Evolutionary conservation across 2,113 vertebrate genomes (phyloP).

Genomic region (Apus apus): DNA sequence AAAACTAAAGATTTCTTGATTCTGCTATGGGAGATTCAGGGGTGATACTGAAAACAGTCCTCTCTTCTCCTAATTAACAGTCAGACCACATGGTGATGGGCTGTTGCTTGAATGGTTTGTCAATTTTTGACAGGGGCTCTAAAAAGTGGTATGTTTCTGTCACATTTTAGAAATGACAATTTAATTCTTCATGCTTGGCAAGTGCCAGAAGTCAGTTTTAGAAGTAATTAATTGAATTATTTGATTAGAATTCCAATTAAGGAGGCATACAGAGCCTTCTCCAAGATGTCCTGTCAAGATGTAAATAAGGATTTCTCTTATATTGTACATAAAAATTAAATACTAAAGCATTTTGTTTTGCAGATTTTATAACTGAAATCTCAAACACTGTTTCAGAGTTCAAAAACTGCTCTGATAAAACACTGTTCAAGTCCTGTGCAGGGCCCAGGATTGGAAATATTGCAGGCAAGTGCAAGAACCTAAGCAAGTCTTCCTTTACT

Average conservation of each 20-base stretch:
- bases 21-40: neutral
- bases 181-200: constrained; percentile 1
- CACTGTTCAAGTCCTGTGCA: neutral
- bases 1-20: neutral
- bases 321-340: neutral
- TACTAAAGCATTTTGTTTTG: neutral
- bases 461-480: neutral
- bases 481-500: neutral
- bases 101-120: neutral
- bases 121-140: neutral
- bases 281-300: neutral
- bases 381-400: neutral
- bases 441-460: neutral
- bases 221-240: constrained; percentile 2
- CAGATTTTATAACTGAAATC: neutral
- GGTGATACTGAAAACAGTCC: neutral
- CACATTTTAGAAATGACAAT: neutral
- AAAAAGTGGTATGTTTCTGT: neutral
- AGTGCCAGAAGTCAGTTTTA: neutral
- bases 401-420: neutral
- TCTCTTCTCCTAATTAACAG: neutral
- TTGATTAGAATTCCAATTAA: neutral
- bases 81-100: neutral
- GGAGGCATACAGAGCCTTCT: neutral
- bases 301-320: neutral